Base-by-base conservation (phyloP, 2,113 vertebrate species). In the Pyrgilauda ruficollis region DNA sequence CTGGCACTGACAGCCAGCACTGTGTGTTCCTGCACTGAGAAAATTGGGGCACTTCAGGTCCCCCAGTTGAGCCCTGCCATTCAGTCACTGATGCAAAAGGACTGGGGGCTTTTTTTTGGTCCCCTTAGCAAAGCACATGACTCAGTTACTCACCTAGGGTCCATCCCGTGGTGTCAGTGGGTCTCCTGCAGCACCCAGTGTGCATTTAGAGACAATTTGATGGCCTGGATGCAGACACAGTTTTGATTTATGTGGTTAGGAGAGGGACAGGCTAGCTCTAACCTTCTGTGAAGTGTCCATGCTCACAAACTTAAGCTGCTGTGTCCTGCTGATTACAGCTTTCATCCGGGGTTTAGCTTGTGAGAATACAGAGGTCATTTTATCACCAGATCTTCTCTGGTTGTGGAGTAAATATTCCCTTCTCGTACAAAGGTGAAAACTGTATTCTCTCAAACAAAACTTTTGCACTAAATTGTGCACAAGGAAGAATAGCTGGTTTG, bases 31-130 rank as follows among this genome's bases (percentile, higher is more conserved):
- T 72, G 53, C 20, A 9, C 39, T 46, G 67, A 52, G 70, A 24
- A 49, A 56, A 67, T 1, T 1, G 2, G 27, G 31, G 12, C 8
- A 26, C 24, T 50, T 50, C 14, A 1, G 37, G 31, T 61, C 13
- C 15, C 27, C 52, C 0, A 0, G 8, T 6, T 1, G 3, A 56
- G 37, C 50, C 21, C 44, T 68, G 46, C 19, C 11, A 1, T n/a
- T 27, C 20, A 16, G 50, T 7, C 28, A 37, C 46, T 26, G 66
- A 10, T 37, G 55, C 43, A 62, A 20, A 41, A 41, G 76, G 41
- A 69, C n/a, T 18, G 12, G 61, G 35, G 50, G 33, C 28, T 53
- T 30, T 53, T 53, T 41, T 30, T 44, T 33, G 30, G 37, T 52
- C 56, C 47, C 31, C 7, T n/a, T 15, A 56, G 41, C 41, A 84